Evolutionary conservation across 2,888 invertebrate genomes (phyloP), one percentile per base, ranked within the genome.

Genomic region (Erebia palarica): DNA sequence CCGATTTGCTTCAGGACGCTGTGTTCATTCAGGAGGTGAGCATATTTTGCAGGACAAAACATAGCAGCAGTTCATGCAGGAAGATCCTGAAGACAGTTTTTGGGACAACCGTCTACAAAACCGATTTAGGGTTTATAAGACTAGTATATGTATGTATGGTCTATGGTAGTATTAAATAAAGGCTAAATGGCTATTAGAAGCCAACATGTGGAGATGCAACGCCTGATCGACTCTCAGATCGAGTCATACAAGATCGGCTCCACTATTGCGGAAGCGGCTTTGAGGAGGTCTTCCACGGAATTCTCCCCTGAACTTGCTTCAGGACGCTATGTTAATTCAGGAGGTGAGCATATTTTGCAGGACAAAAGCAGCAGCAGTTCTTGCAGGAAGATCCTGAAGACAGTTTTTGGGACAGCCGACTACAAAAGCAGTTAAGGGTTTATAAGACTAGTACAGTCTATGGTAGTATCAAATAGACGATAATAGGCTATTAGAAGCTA

Each of bases 241-340:
- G n/a, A 75, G 94, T 94, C 74, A n/a, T n/a, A n/a, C n/a, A n/a
- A n/a, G 95, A 95, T 73, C 76, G 97, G 97, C 10, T 94, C 96
- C 69, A 96, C 97, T 85, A 97, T 97, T 80, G 97, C 97, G 0
- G 97, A 97, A 77, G 96, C 97, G 85, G 96, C 95, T 64, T 83
- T 96, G 78, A 78, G 85, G 1, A 77, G 86, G 3, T 77, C 86
- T 9, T 81, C 90, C 0, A 27, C 82, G 0, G 86, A 82, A 44
- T 81, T 83, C 75, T 81, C 88, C 7, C 82, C 87, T 0, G 90
- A 89, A 3, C 8, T 49, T 80, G 58, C 75, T 90, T 51, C 88
- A 87, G 60, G 91, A 90, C 13, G 84, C 81, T 0, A 80, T 84
- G 1, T 90, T 88, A 75, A 83, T 75, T 57, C 84, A 85, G 16